Evolutionary conservation across 2,113 vertebrate genomes (phyloP).

Genomic region (Sylvietta virens): DNA sequence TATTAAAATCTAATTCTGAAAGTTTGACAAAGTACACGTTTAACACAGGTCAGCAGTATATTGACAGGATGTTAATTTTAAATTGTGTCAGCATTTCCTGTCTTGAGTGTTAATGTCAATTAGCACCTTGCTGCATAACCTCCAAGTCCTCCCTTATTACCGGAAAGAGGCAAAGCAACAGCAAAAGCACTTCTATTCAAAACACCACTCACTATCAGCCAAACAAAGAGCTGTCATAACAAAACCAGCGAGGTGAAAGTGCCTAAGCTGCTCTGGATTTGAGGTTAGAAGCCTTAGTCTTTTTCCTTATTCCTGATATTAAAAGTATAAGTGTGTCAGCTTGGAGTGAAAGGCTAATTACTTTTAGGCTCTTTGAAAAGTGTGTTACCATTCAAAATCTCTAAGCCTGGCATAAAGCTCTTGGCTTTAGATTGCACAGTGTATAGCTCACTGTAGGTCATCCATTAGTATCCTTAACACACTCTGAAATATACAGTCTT

Average conservation of each 20-base stretch:
- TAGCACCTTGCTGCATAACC: constrained; percentile 66
- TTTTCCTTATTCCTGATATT: constrained; percentile 45
- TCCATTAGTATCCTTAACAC: not conserved
- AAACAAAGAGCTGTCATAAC: constrained; percentile 60
- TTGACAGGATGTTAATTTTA: constrained; percentile 58
- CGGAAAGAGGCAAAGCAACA: constrained; percentile 35
- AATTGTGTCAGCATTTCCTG: constrained; percentile 71
- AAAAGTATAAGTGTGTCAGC: constrained; percentile 33
- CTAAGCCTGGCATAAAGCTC: constrained; percentile 50
- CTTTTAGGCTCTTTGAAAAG: constrained; percentile 41
- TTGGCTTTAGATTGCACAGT: constrained; percentile 25
- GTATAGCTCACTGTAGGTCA: constrained; percentile 22
- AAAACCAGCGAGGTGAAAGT: constrained; percentile 36
- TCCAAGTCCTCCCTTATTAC: constrained; percentile 52
- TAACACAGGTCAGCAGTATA: constrained; percentile 35
- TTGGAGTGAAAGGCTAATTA: constrained; percentile 55
- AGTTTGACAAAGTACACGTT: constrained; percentile 40
- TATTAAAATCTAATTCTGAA: constrained; percentile 31
- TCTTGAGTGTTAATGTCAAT: constrained; percentile 46
- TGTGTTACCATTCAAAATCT: constrained; percentile 33
- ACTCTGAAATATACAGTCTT: not conserved
- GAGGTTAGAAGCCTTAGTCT: constrained; percentile 32
- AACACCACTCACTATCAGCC: constrained; percentile 46
- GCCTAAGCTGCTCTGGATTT: constrained; percentile 28
- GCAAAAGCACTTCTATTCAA: constrained; percentile 49